These are phyloP conservation scores for Phenganax subtilis DNA, from an alignment of 92 coral and sea anemone genomes.

Conservation along the genomic window DNA sequence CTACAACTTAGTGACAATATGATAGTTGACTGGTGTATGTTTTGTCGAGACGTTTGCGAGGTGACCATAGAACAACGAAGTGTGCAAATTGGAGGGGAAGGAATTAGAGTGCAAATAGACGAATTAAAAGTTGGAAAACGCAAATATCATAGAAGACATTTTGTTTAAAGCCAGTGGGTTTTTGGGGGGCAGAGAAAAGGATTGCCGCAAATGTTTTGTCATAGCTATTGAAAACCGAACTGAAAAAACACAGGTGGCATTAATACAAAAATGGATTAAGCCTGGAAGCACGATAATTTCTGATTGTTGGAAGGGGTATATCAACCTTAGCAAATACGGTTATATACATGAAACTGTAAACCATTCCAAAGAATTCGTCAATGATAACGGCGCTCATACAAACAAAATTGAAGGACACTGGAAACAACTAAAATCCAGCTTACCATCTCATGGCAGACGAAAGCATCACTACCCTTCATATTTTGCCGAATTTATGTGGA, in stretches of 20 bases:
- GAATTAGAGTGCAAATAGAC: neutral
- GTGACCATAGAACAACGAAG: neutral
- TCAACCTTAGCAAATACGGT: neutral
- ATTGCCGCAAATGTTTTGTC: neutral
- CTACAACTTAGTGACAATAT: neutral
- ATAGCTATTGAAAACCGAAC: neutral
- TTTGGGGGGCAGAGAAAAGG: neutral
- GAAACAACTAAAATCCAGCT: too few relatives aligned
- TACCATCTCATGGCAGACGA: too few relatives aligned
- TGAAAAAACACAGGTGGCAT: neutral
- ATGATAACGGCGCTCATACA: too few relatives aligned
- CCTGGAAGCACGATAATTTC: neutral
- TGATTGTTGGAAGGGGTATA: neutral
- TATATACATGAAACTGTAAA: neutral
- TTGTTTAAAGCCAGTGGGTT: neutral
- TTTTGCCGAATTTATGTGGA: too few relatives aligned
- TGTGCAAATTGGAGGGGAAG: neutral
- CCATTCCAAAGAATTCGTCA: too few relatives aligned
- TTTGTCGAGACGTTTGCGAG: neutral
- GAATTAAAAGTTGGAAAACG: neutral
- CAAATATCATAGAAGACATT: neutral
- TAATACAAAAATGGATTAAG: neutral
- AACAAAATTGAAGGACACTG: too few relatives aligned
- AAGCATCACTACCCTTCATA: too few relatives aligned
- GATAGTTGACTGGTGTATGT: neutral